Base-by-base conservation (phyloP, 1,140 invertebrate genomes). In the Tetragnatha versicolor region DNA sequence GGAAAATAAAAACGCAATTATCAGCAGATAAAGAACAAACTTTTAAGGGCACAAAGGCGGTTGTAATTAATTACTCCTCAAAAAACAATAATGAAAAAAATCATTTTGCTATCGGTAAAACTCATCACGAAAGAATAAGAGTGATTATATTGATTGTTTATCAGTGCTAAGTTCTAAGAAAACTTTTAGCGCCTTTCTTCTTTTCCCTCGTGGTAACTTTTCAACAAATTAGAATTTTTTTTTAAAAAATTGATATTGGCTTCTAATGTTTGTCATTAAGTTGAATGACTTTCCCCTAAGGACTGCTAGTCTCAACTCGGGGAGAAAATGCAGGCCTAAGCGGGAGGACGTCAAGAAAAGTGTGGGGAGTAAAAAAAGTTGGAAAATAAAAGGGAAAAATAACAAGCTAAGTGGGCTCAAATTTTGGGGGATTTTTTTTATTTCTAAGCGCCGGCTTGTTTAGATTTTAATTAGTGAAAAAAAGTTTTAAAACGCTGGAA, bases 1-100 rank as follows among this genome's bases (percentile, higher is more conserved):
- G 73, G 73, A 77, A 66, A 77, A 77, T 77, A 77, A 77, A 77
- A 77, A 77, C 73, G 73, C 73, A 77, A 77, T 77, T 77, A 77
- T 77, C 61, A 65, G 60, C 42, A 77, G 73, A 77, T 77, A 77
- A 66, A 77, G 73, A 77, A 77, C 60, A 77, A 66, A 65, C 20
- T 60, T 77, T 77, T 65, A 53, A 77, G 33, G 58, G 73, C 73
- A 77, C 73, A 77, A 77, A 65, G 66, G 73, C 73, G 61, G 42
- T 27, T 42, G 58, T 77, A 77, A 77, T 77, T 77, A 77, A 77
- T 77, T 65, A 77, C 73, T 55, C 55, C 42, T 63, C 49, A 77
- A 77, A 77, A 77, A 77, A 77, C 39, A 65, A 77, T 39, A 76
- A 65, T 37, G 66, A 77, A 66, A 77, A 73, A 77, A 77, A 39